Evolutionary conservation across 2,797 vertebrate genomes (phyloP).

Genomic region (Fundulus diaphanus): DNA sequence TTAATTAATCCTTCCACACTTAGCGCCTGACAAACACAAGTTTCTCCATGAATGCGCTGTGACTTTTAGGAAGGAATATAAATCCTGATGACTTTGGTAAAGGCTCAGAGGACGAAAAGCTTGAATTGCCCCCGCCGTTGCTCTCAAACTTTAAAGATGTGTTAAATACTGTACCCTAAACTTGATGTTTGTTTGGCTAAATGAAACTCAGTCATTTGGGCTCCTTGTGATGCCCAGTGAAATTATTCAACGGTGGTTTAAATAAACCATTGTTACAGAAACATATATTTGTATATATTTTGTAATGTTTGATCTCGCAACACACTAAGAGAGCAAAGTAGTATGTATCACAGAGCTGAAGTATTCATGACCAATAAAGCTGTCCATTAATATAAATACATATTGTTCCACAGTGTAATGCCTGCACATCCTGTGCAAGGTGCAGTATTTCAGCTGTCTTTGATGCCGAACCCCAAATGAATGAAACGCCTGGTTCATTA

Average conservation of each 20-base stretch:
- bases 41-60: constrained; percentile 57
- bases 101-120: constrained; percentile 66
- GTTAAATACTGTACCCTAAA: constrained; percentile 51
- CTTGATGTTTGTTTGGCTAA: constrained; percentile 38
- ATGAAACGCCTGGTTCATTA: constrained; percentile 63
- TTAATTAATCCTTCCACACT: constrained; percentile 77
- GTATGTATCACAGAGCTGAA: constrained; percentile 1
- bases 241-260: constrained; percentile 4
- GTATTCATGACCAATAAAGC: constrained; percentile 10
- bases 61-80: constrained; percentile 71
- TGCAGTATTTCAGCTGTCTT: constrained; percentile 25
- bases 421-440: constrained; percentile 19
- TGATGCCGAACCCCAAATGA: constrained; percentile 38
- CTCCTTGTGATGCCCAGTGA: constrained; percentile 14
- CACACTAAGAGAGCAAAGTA: constrained; percentile 15
- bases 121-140: constrained; percentile 57
- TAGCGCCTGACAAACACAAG: constrained; percentile 69
- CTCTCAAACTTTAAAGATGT: constrained; percentile 58
- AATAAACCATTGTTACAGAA: constrained; percentile 1
- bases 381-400: constrained; percentile 23
- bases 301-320: constrained; percentile 1
- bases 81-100: constrained; percentile 75
- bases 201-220: constrained; percentile 22
- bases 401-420: constrained; percentile 7
- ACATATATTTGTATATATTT: constrained; percentile 3